phyloP scores from a whole-genome alignment of 1,140 invertebrate species.

The Solenopsis fugax region DNA sequence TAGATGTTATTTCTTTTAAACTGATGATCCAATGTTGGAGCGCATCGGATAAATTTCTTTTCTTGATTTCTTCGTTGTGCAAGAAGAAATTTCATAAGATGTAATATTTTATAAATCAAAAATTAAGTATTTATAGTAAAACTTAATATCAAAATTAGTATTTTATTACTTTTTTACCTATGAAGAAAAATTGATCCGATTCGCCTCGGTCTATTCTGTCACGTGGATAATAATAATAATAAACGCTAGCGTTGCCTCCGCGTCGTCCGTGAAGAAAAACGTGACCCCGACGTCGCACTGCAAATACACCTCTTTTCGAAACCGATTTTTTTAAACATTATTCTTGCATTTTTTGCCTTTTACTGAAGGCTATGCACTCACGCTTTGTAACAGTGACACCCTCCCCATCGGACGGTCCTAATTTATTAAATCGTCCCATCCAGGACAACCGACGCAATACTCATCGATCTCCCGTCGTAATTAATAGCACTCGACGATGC shows the following conservation, averaged over 20 bases:
- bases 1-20: too few relatives aligned
- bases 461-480: constrained; percentile 47
- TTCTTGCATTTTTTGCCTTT: neutral
- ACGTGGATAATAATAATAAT: neutral
- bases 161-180: too few relatives aligned
- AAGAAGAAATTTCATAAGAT: too few relatives aligned
- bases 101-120: too few relatives aligned
- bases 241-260: neutral
- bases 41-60: too few relatives aligned
- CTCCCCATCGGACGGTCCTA: neutral
- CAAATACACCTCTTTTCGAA: neutral
- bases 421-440: constrained; percentile 39
- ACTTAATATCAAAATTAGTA: too few relatives aligned
- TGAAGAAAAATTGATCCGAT: too few relatives aligned
- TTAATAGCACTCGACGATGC: constrained; percentile 54
- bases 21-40: too few relatives aligned
- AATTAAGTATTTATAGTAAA: too few relatives aligned
- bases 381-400: neutral
- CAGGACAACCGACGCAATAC: constrained; percentile 35
- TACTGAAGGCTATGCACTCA: too few relatives aligned
- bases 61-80: too few relatives aligned
- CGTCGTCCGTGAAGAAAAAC: neutral
- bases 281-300: neutral
- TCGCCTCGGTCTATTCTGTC: neutral
- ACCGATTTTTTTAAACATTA: neutral